A percentile compares a stretch with the other conserved stretches of the same genome.
phyloP scores from a whole-genome alignment of 2,113 vertebrate genomes.

The Pedetes capensis region DNA sequence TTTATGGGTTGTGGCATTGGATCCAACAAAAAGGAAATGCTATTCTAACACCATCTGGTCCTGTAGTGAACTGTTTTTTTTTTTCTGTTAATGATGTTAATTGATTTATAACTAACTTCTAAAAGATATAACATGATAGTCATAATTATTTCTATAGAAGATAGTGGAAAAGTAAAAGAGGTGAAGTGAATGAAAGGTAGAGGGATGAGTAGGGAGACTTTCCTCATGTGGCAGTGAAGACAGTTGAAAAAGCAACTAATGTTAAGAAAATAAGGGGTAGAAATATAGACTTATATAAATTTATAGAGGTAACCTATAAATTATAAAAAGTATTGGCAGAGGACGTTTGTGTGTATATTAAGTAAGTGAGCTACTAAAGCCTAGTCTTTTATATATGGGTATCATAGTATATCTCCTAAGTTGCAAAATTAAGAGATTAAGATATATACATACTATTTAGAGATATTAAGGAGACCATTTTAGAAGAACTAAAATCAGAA shows the following conservation, averaged over 20 bases:
- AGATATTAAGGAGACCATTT: not conserved
- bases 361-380: not conserved
- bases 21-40: constrained; percentile 15
- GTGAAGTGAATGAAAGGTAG: not conserved
- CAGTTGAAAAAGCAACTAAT: not conserved
- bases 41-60: constrained; percentile 12
- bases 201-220: not conserved
- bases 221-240: not conserved
- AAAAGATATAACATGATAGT: not conserved
- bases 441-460: not conserved
- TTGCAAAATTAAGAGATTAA: not conserved
- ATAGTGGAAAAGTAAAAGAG: not conserved
- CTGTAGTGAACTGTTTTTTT: constrained; percentile 4
- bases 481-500: not conserved
- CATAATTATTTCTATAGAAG: not conserved
- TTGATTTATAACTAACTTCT: constrained; percentile 6
- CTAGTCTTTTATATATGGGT: not conserved
- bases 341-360: not conserved
- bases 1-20: not conserved
- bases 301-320: constrained; percentile 19
- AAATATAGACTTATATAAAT: not conserved
- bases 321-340: not conserved
- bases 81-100: constrained; percentile 12
- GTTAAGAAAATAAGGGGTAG: not conserved
- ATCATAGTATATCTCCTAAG: not conserved